Evolutionary conservation across 1,140 invertebrate genomes (phyloP), one percentile per base, ranked within the genome.

Genomic region (Myzus persicae): DNA sequence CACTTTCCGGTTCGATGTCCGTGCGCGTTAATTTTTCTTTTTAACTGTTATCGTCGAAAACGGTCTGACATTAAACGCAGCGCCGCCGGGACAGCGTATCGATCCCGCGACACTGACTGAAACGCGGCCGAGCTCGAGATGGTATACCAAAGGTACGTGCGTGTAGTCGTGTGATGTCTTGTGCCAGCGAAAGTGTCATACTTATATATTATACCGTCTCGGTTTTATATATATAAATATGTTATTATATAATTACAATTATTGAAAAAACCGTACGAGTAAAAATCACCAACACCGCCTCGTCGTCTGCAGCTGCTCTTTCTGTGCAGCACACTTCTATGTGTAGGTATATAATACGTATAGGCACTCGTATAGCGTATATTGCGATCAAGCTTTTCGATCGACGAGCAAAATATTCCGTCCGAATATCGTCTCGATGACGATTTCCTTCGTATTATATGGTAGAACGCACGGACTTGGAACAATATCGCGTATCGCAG

Each of bases 131-230:
- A 89, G 36, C 31, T n/a, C 54, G 38, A 59, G 88, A 67, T 91
- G 90, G n/a, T 76, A 82, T 8, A 91, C 42, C 67, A 38, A 91
- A 91, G 90, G 90, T 91, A 91, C 54, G 54, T 76, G 26, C n/a
- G 18, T 24, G 89, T 44, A 22, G 20, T 51, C 48, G 22, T 90
- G 46, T 90, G 14, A 76, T 44, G 40, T 87, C 20, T 87, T 46
- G 18, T 87, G 9, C 31, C 44, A 18, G n/a, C n/a, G n/a, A n/a
- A n/a, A n/a, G 24, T 42, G 9, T 31, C 40, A 31, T 44, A 31
- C 14, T 48, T 11, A 48, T 48, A 18, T 48, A 51, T 7, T 51
- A 51, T 24, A 51, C 6, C 48, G 48, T 46, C 3, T 20, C 1
- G 11, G 81, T 88, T 26, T 88, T n/a, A 87, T 31, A 88, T 31